A percentile compares a stretch with the other conserved stretches of the same genome.
Evolutionary conservation across 1,140 invertebrate species (phyloP).

Genomic region (Temnothorax curvispinosus): DNA sequence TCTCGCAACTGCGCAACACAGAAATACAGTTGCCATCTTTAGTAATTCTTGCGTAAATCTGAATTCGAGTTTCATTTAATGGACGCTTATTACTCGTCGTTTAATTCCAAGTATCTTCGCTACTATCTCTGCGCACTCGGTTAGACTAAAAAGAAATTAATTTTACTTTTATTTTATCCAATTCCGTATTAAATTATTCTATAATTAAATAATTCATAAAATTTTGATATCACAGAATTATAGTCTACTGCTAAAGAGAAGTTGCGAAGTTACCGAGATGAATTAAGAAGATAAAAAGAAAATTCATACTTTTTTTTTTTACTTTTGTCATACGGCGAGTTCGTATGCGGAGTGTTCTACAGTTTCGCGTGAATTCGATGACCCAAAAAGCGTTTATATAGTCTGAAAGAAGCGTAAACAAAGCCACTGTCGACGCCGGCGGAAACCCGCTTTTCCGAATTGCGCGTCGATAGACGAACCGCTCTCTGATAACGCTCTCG

Average conservation of each 20-base stretch:
- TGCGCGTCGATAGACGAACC: conserved; percentile 44
- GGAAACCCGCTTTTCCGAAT: conserved; percentile 53
- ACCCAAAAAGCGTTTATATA: conserved; percentile 50
- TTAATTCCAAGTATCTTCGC: neutral
- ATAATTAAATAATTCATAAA: conserved; percentile 4
- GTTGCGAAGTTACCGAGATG: neutral
- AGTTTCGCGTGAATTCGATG: conserved; percentile 45
- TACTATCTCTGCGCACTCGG: neutral
- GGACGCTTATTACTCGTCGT: neutral
- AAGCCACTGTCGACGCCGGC: conserved; percentile 55
- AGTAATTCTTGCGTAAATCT: neutral
- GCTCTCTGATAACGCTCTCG: conserved; percentile 47
- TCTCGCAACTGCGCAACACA: neutral
- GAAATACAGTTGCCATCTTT: neutral
- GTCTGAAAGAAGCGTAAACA: conserved; percentile 50
- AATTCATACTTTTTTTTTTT: neutral
- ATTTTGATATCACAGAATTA: neutral
- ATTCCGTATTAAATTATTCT: neutral
- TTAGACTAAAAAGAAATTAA: neutral
- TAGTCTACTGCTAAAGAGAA: neutral
- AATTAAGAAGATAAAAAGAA: neutral
- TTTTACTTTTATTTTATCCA: neutral
- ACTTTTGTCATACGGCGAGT: neutral
- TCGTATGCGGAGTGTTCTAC: neutral
- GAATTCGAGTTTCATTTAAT: neutral